A percentile compares a stretch with the other conserved stretches of the same genome.
phyloP scores from a whole-genome alignment of 37 sponge, comb jelly and placozoan genomes.

The Bolinopsis microptera region DNA sequence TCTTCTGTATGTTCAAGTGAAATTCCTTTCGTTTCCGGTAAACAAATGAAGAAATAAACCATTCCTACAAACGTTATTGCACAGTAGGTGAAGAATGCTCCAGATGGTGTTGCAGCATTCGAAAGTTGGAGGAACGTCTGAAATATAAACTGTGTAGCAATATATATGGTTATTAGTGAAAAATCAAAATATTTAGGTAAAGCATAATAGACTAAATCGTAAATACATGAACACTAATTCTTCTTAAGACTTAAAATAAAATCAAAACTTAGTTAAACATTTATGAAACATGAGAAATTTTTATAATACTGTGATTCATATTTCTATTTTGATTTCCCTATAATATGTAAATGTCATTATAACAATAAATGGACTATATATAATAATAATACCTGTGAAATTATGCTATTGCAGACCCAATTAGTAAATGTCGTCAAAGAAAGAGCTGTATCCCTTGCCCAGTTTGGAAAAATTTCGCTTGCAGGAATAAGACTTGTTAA shows the following conservation, averaged over 20 bases:
- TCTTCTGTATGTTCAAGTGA: slow-evolving; percentile 13
- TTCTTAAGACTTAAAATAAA: too few relatives aligned
- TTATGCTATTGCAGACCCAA: slow-evolving; percentile 67
- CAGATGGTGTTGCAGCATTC: not conserved
- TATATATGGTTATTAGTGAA: too few relatives aligned
- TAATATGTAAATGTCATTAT: not conserved
- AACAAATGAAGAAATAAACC: not conserved
- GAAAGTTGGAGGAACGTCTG: slow-evolving; percentile 25
- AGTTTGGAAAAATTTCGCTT: slow-evolving; percentile 72
- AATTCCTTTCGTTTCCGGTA: slow-evolving; percentile 3
- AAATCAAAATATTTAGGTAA: too few relatives aligned
- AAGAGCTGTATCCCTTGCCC: slow-evolving; percentile 69
- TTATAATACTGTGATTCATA: too few relatives aligned
- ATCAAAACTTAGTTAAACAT: too few relatives aligned
- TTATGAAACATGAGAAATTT: too few relatives aligned
- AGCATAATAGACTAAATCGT: too few relatives aligned
- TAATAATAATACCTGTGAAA: slow-evolving; percentile 1
- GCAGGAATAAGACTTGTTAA: too few relatives aligned
- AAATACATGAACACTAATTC: too few relatives aligned
- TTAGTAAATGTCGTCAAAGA: slow-evolving; percentile 67
- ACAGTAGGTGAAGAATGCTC: slow-evolving; percentile 36
- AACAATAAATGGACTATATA: too few relatives aligned
- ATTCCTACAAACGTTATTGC: not conserved
- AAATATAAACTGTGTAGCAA: too few relatives aligned
- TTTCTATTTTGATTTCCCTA: too few relatives aligned